Evolutionary conservation across 2,888 invertebrate genomes (phyloP).

Genomic region (Ryuthela nishihirai): DNA sequence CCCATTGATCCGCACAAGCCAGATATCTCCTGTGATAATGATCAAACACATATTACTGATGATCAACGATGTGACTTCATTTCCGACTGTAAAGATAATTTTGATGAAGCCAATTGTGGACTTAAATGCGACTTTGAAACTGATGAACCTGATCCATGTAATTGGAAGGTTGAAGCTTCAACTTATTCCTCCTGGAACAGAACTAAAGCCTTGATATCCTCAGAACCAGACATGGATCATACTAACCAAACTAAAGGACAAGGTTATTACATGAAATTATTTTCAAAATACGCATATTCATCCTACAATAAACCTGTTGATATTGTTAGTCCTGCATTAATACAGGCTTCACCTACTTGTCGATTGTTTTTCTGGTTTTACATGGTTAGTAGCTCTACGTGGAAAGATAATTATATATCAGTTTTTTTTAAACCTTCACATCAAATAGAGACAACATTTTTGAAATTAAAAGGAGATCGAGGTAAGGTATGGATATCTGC

Average conservation of each 20-base stretch:
- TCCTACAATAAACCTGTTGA: background rate
- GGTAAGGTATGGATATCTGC: constrained; percentile 16
- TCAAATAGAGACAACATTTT: no score
- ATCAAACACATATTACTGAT: constrained; percentile 13
- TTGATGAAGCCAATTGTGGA: constrained; percentile 35
- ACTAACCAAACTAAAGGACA: constrained; percentile 11
- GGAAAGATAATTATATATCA: no score
- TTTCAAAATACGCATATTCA: background rate
- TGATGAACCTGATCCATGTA: constrained; percentile 19
- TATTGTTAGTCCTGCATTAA: constrained; percentile 21
- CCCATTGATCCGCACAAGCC: constrained; percentile 13
- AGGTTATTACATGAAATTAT: constrained; percentile 23
- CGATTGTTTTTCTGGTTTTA: constrained; percentile 34
- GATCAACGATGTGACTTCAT: constrained; percentile 38
- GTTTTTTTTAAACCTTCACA: no score
- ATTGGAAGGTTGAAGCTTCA: constrained; percentile 8
- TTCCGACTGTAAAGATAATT: constrained; percentile 28
- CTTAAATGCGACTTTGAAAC: constrained; percentile 31
- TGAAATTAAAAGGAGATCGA: no score
- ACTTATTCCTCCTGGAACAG: constrained; percentile 8
- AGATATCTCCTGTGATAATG: constrained; percentile 26
- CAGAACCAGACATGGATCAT: constrained; percentile 20
- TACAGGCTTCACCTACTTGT: constrained; percentile 25
- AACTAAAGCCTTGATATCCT: constrained; percentile 8
- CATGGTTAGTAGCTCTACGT: no score